These are phyloP conservation scores for Calcarius lapponicus DNA, from an alignment of 2,797 vertebrate genomes.

Conservation along the genomic window DNA sequence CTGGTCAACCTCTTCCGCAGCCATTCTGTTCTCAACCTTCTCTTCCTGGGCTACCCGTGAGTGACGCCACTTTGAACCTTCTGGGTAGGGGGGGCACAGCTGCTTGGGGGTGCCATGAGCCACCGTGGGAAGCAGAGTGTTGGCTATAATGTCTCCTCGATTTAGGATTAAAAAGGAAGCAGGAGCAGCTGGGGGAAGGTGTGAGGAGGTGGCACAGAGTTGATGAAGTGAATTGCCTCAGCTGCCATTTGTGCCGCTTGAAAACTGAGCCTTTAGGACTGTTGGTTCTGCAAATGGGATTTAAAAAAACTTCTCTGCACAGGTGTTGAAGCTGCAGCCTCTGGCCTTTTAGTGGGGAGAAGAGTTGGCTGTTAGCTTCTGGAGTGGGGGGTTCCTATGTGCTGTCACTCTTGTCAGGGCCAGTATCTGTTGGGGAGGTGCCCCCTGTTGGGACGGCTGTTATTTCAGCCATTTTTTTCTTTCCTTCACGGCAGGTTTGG, in stretches of 20 bases:
- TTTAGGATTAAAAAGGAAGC: not conserved
- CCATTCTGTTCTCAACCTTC: constrained; percentile 96
- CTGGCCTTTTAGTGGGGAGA: not conserved
- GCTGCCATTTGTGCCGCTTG: not conserved
- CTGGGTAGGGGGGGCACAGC: not conserved
- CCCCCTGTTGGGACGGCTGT: not conserved
- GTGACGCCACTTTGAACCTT: constrained; percentile 59
- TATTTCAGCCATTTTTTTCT: not conserved
- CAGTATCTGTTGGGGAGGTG: not conserved
- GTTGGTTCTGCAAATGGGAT: not conserved
- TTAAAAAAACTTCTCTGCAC: not conserved
- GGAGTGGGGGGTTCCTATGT: not conserved
- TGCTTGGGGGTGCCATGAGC: not conserved
- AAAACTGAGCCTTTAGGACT: not conserved
- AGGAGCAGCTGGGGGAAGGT: not conserved
- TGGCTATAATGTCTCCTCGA: not conserved
- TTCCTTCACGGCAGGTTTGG: constrained; percentile 83
- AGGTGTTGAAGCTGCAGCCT: not conserved
- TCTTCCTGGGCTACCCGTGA: constrained; percentile 99
- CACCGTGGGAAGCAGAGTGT: not conserved
- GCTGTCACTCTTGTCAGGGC: not conserved
- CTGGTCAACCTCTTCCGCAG: constrained; percentile 95
- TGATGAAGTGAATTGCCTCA: not conserved
- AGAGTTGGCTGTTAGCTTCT: not conserved
- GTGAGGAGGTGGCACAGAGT: not conserved